These are phyloP conservation scores for Morinoia aosen DNA, from an alignment of 2,888 invertebrate genomes.

Conservation along the genomic window DNA sequence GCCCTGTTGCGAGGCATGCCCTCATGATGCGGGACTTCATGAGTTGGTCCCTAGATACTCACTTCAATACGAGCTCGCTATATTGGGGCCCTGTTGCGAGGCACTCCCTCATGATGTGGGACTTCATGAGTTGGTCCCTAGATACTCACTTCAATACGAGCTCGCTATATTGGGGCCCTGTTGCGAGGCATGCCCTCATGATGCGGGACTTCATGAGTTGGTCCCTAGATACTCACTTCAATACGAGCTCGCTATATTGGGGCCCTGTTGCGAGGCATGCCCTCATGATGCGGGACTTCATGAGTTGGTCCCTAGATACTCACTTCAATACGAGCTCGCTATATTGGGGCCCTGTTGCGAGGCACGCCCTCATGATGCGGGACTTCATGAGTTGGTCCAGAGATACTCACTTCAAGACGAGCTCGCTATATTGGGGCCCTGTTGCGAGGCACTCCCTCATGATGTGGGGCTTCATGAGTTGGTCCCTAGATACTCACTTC, in stretches of 20 bases:
- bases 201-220: constrained; percentile 59
- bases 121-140: constrained; percentile 52
- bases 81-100: constrained; percentile 49
- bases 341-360: constrained; percentile 43
- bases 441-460: constrained; percentile 61
- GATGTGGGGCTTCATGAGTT: constrained; percentile 58
- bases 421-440: neutral
- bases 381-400: constrained; percentile 54
- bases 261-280: constrained; percentile 58
- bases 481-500: neutral
- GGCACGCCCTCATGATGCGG: constrained; percentile 59
- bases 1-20: constrained; percentile 58
- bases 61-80: neutral
- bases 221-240: neutral
- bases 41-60: neutral
- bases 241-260: neutral
- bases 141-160: neutral
- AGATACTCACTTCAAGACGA: neutral
- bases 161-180: neutral
- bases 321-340: neutral
- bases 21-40: constrained; percentile 59
- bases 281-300: constrained; percentile 58
- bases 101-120: constrained; percentile 59
- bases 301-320: neutral
- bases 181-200: constrained; percentile 60